Evolutionary conservation across 2,888 invertebrate genomes (phyloP), one percentile per base, ranked within the genome.

Genomic region (Disparrhopalites patrizii): DNA sequence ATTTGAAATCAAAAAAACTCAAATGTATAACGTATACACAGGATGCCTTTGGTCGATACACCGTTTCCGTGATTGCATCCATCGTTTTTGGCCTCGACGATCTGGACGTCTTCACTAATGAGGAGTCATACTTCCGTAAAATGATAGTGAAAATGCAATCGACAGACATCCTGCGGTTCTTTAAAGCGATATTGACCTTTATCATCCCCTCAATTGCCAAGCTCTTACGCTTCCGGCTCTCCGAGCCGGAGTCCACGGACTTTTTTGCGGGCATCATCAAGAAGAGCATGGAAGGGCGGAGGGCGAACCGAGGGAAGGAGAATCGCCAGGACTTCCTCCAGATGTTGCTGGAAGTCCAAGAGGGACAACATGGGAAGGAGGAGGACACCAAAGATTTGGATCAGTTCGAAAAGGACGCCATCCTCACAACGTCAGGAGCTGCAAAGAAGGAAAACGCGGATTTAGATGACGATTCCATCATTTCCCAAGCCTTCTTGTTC

Each of bases 31-130:
- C n/a, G n/a, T n/a, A n/a, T n/a, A n/a, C n/a, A n/a, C 61, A 50
- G 40, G 62, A 62, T 20, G 38, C 27, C 1, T 62, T 62, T 54
- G 54, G 62, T 1, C 47, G 71, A 27, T 74, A 60, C 56, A 70
- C 69, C 1, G 70, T 70, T 0, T 72, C 72, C 51, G 70, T 70
- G 2, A 77, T 80, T 2, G 76, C 76, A 0, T 79, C 78, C 0
- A 76, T 79, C 2, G 78, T 81, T 0, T 81, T 82, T 67, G 82
- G 82, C 0, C 78, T 81, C 2, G n/a, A n/a, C n/a, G 77, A 76
- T 7, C 76, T 77, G 1, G 71, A 78, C 50, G 43, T 43, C 8
- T 31, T 54, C 31, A 4, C 2, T 8, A 56, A 79, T 57, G 66
- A 75, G 3, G 77, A 81, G 27, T 64, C 81, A 78, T 1, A 79